These are phyloP conservation scores for Prorops nasuta DNA, from an alignment of 1,140 invertebrate genomes.

Conservation along the genomic window DNA sequence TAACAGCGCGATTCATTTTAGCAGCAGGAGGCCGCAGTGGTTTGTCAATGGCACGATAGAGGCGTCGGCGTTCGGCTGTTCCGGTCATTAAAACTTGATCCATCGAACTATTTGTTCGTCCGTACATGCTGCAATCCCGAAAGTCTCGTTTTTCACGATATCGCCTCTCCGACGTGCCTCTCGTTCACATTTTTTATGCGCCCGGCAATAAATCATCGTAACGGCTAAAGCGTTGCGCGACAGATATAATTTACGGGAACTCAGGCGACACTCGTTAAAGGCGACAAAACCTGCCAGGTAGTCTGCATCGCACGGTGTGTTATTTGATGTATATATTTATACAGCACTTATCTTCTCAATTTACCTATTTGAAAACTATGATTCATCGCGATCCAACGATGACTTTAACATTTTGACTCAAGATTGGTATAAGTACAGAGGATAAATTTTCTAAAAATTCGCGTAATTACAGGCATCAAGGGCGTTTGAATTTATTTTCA, in stretches of 20 bases:
- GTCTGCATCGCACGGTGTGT: too few relatives aligned
- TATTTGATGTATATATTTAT: too few relatives aligned
- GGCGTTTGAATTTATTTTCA: too few relatives aligned
- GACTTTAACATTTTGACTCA: too few relatives aligned
- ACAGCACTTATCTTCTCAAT: too few relatives aligned
- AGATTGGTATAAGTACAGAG: too few relatives aligned
- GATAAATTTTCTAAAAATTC: too few relatives aligned
- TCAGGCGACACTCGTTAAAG: constrained; percentile 7
- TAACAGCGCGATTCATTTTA: constrained; percentile 41
- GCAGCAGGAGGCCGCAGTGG: constrained; percentile 25
- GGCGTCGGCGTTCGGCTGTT: constrained; percentile 31
- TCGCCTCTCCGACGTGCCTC: constrained; percentile 17
- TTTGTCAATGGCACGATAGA: constrained; percentile 38
- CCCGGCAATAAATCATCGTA: constrained; percentile 29
- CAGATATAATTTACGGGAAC: constrained; percentile 30
- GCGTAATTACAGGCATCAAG: too few relatives aligned
- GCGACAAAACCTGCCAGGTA: constrained; percentile 21
- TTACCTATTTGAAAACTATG: too few relatives aligned
- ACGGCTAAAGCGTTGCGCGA: constrained; percentile 32
- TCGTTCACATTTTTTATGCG: constrained; percentile 35
- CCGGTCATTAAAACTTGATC: constrained; percentile 41
- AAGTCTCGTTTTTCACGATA: constrained; percentile 38
- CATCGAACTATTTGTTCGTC: constrained; percentile 37
- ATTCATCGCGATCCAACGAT: too few relatives aligned
- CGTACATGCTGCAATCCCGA: constrained; percentile 33